Evolutionary conservation across 2,888 invertebrate genomes (phyloP).

Genomic region (Agrochola litura): DNA sequence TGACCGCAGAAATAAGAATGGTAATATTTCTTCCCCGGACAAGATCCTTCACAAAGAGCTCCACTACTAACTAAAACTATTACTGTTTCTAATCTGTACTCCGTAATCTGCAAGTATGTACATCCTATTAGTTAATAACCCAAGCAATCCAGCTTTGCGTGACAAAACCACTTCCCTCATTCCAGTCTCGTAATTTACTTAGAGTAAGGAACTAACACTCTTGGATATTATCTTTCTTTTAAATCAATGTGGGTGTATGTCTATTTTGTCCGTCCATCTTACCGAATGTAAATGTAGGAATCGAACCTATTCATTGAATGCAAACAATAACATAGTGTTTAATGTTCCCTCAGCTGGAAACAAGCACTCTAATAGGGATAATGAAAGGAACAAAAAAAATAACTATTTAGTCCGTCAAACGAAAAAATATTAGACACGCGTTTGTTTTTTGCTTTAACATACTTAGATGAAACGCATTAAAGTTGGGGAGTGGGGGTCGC

Average conservation of each 20-base stretch:
- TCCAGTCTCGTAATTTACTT: constrained; percentile 11
- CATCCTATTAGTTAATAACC: constrained; percentile 8
- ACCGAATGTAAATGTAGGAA: neutral
- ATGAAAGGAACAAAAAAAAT: no score
- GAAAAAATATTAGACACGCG: no score
- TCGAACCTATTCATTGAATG: neutral
- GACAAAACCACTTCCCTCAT: constrained; percentile 29
- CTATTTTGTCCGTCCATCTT: neutral
- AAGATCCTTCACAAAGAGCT: neutral
- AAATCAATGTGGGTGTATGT: constrained; percentile 26
- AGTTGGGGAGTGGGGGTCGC: no score
- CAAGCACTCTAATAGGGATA: no score
- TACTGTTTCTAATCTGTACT: neutral
- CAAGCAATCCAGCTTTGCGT: constrained; percentile 20
- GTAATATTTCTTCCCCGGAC: neutral
- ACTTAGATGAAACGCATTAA: no score
- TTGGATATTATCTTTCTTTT: constrained; percentile 22
- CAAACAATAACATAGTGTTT: neutral
- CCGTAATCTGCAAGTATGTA: neutral
- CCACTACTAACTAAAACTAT: neutral
- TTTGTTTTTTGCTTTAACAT: no score
- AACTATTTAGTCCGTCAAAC: no score
- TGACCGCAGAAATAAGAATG: neutral
- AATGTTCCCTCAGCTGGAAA: no score
- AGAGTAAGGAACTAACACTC: constrained; percentile 3